Evolutionary conservation across 2,797 vertebrate genomes (phyloP).

Genomic region (Notolepis coatsorum): DNA sequence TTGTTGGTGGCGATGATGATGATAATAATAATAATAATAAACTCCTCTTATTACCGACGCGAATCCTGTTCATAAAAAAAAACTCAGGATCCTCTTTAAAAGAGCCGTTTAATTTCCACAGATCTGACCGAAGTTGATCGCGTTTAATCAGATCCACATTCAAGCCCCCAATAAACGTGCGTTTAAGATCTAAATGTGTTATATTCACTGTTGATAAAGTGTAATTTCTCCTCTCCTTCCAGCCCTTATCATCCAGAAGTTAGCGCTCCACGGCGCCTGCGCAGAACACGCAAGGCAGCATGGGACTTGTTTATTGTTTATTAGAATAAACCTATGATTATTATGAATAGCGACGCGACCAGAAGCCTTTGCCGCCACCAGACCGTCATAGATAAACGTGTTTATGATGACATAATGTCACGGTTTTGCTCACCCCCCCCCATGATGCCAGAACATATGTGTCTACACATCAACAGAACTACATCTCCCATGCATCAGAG

Average conservation of each 20-base stretch:
- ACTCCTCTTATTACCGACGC: slow-evolving; percentile 9
- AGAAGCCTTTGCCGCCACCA: rapidly evolving
- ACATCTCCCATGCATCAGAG: slow-evolving; percentile 68
- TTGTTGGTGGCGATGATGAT: slow-evolving; percentile 9
- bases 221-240: slow-evolving; percentile 48
- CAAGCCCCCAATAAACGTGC: neutral
- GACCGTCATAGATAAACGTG: rapidly evolving
- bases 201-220: slow-evolving; percentile 24
- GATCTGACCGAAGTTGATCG: neutral
- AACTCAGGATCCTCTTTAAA: neutral
- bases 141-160: neutral
- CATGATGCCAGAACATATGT: rapidly evolving
- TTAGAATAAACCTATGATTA: slow-evolving; percentile 6
- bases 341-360: neutral
- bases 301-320: slow-evolving; percentile 73
- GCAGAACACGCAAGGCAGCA: slow-evolving; percentile 29
- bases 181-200: neutral
- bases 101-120: neutral
- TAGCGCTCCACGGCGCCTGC: slow-evolving; percentile 60
- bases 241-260: slow-evolving; percentile 38
- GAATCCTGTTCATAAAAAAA: neutral
- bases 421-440: rapidly evolving
- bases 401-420: rapidly evolving
- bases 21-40: slow-evolving; percentile 25
- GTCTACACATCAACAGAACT: slow-evolving; percentile 45